Evolutionary conservation across 2,113 vertebrate genomes (phyloP), one percentile per base, ranked within the genome.

Genomic region (Pseudorasbora parva): DNA sequence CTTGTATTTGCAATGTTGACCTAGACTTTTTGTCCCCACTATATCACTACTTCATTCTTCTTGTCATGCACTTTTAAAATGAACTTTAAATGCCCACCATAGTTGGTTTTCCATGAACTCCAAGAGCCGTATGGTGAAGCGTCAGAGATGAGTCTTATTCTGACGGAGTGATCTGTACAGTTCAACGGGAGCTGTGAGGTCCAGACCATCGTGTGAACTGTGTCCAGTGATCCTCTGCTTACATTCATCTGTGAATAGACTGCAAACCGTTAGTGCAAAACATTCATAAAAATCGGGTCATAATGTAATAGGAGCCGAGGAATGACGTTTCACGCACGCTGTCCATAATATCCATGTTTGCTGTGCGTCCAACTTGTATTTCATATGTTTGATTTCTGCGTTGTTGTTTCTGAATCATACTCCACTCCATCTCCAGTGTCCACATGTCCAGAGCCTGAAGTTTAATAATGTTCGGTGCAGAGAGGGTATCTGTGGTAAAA

Each of bases 111-210:
- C 93, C 92, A 93, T 71, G 66, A 4, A 49, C 90, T 92, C 92
- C 92, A 93, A 51, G 80, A 81, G 83, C 89, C 84, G 0, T 51
- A 21, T 8, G 6, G 15, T 8, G 86, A 84, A 8, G 69, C 51
- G 64, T 84, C 83, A 66, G 81, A 87, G 64, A 91, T 37, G 21
- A 5, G 4, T 84, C 91, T 89, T 30, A 94, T 85, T 76, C 92
- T 91, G 76, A 90, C 89, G 0, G 88, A 92, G 85, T 94, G 92
- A 85, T 92, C 84, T 0, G 78, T 83, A 60, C 93, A 94, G 78
- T 92, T 84, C 56, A 93, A 88, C 25, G 93, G 93, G 69, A 92
- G 62, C 7, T 87, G 78, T 9, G 91, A 93, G 9, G 84, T 83
- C 92, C 91, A 93, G 3, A 87, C 89, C 92, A 88, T 91, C 3